phyloP scores from a whole-genome alignment of 2,797 vertebrate species.

The Sphaeramia orbicularis region DNA sequence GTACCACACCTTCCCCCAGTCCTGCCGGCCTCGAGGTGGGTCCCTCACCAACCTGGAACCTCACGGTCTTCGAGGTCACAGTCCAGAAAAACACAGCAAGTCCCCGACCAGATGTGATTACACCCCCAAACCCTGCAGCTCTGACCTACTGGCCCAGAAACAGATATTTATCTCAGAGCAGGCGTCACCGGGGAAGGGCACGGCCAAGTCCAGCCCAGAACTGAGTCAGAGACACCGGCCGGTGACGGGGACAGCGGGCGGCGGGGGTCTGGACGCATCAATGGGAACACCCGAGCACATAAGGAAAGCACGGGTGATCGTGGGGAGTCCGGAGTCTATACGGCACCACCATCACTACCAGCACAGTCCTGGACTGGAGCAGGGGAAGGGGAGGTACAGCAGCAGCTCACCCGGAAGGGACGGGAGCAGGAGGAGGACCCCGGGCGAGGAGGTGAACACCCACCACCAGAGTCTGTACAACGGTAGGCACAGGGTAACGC shows the following conservation, averaged over 20 bases:
- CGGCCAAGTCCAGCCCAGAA: conserved; percentile 86
- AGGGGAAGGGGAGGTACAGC: conserved; percentile 88
- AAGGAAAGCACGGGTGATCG: conserved; percentile 89
- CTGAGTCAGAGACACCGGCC: conserved; percentile 90
- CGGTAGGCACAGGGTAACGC: conserved; percentile 87
- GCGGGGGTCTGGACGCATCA: conserved; percentile 83
- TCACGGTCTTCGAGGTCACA: conserved; percentile 86
- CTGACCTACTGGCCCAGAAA: conserved; percentile 87
- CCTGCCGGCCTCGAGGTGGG: conserved; percentile 80
- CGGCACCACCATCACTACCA: conserved; percentile 86
- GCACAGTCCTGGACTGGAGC: conserved; percentile 86
- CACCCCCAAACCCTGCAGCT: conserved; percentile 83
- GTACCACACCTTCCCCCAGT: conserved; percentile 89
- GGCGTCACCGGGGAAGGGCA: conserved; percentile 58
- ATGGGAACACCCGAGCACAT: conserved; percentile 90
- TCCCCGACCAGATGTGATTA: conserved; percentile 85
- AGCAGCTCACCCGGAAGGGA: conserved; percentile 87
- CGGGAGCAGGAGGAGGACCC: conserved; percentile 87
- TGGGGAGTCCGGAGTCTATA: conserved; percentile 91
- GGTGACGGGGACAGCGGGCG: conserved; percentile 23
- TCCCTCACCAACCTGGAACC: conserved; percentile 87
- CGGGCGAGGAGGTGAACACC: conserved; percentile 87
- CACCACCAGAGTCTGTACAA: conserved; percentile 96
- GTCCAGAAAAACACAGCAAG: conserved; percentile 89
- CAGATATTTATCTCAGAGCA: conserved; percentile 84